A percentile compares a stretch with the other conserved stretches of the same genome.
Evolutionary conservation across 1,140 invertebrate genomes (phyloP).

Genomic region (Wiebesia pumilae): DNA sequence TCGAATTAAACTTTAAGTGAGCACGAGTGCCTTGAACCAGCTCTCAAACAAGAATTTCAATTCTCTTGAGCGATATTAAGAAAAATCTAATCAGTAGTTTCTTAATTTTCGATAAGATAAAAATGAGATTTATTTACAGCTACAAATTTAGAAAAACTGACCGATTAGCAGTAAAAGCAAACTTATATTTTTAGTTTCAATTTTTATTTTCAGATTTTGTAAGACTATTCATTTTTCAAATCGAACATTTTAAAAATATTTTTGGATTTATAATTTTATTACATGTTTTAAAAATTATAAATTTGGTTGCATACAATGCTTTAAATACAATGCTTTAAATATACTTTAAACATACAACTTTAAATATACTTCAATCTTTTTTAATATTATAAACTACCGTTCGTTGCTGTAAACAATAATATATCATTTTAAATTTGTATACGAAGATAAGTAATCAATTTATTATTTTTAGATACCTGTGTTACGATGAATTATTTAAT

Average conservation of each 20-base stretch:
- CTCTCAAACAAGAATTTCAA: not conserved
- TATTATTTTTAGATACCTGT: not conserved
- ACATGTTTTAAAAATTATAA: too few species aligned
- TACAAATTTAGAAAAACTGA: not conserved
- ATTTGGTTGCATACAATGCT: too few species aligned
- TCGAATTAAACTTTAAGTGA: not conserved
- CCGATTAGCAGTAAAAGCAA: not conserved
- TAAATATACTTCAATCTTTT: not conserved
- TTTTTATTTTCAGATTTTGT: not conserved
- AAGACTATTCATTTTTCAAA: too few species aligned
- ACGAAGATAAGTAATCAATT: not conserved
- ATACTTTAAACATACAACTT: not conserved
- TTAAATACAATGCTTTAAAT: too few species aligned
- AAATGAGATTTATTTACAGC: not conserved
- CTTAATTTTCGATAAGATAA: not conserved
- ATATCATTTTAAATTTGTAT: not conserved
- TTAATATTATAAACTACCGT: not conserved
- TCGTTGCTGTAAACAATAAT: not conserved
- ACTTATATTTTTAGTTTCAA: not conserved
- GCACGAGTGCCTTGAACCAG: not conserved
- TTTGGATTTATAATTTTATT: too few species aligned
- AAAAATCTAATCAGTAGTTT: not conserved
- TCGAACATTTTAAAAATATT: too few species aligned
- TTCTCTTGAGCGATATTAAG: too few species aligned
- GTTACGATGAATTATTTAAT: not conserved